phyloP scores from a whole-genome alignment of 1,140 invertebrate genomes.

The Aphis gossypii region DNA sequence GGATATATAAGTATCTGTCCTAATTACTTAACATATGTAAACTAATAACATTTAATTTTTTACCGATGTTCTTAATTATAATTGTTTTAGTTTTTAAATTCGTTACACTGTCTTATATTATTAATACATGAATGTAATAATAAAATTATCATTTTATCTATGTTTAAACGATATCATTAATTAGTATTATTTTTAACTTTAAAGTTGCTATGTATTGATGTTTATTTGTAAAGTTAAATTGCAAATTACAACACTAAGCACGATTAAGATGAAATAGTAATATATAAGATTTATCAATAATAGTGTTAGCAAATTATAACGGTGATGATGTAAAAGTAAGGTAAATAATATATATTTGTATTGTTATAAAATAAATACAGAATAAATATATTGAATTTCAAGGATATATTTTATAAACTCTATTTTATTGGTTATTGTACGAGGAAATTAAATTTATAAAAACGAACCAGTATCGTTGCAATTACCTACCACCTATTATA shows the following conservation, averaged over 20 bases:
- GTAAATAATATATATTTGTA: background rate
- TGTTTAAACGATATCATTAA: background rate
- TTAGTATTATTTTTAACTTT: background rate
- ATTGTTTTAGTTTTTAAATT: background rate
- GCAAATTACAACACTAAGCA: background rate
- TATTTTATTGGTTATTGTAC: background rate
- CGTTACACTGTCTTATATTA: background rate
- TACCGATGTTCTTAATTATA: background rate
- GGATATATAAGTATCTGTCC: background rate
- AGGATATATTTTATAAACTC: background rate
- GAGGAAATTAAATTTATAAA: background rate
- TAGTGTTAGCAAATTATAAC: background rate
- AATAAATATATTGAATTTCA: background rate
- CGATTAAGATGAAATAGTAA: background rate
- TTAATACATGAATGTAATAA: background rate
- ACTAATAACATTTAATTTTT: background rate
- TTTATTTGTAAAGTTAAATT: background rate
- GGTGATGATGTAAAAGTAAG: background rate
- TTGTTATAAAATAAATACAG: background rate
- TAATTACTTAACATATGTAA: background rate
- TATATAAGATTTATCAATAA: background rate
- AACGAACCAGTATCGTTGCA: background rate
- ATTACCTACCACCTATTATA: no score
- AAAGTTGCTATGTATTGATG: background rate
- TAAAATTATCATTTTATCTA: background rate